Conservation (phyloP, 2,113 vertebrate genomes). For the Hiodon tergisus region DNA sequence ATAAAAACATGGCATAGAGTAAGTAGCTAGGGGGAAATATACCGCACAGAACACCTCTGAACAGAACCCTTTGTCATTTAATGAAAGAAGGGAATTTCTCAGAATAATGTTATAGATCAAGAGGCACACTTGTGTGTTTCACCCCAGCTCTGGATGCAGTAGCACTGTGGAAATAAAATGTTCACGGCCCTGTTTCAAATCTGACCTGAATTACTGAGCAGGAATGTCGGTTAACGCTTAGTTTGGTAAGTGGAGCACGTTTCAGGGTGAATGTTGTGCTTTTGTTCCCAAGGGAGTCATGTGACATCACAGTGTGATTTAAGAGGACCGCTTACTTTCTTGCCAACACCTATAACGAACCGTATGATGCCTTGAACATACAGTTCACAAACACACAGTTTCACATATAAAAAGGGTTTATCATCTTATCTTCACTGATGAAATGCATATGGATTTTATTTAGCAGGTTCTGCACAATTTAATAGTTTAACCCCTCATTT, state of each 20-base stretch:
- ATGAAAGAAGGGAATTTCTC: neutral
- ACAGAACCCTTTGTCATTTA: too few relatives aligned
- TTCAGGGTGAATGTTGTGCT: neutral
- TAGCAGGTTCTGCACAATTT: too few relatives aligned
- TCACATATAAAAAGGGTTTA: too few relatives aligned
- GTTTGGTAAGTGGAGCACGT: constrained; percentile 4
- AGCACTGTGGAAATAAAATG: neutral
- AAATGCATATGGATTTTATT: too few relatives aligned
- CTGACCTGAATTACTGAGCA: neutral
- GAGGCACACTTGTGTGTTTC: neutral
- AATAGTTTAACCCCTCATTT: too few relatives aligned
- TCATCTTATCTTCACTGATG: too few relatives aligned
- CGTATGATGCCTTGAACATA: too few relatives aligned
- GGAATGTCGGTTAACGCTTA: neutral
- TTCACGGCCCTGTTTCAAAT: neutral
- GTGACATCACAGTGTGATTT: neutral
- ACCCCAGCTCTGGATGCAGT: neutral
- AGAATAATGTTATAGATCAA: neutral
- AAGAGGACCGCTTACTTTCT: too few relatives aligned
- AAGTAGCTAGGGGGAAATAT: neutral
- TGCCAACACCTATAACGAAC: too few relatives aligned
- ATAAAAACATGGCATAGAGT: neutral
- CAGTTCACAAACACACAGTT: too few relatives aligned
- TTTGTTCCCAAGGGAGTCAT: neutral
- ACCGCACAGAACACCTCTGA: too few relatives aligned